Evolutionary conservation across 2,888 invertebrate species (phyloP), one percentile per base, ranked within the genome.

Genomic region (Drosophila putrida): DNA sequence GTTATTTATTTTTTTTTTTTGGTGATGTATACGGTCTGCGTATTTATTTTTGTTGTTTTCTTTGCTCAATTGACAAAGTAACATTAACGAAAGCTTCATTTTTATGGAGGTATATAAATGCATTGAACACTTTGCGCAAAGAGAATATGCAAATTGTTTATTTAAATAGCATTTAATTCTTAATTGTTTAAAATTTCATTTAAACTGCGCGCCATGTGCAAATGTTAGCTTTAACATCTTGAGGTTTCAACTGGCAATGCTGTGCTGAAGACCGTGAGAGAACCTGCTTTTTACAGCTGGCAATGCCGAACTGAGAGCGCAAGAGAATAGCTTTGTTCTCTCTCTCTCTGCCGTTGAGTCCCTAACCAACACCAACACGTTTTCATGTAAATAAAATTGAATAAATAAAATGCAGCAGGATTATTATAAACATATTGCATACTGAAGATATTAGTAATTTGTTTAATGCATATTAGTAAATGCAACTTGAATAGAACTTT

Each of bases 201-300:
- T 20, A 20, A 20, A 9, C 28, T 8, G 31, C 8, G 9, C 31
- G 31, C 9, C 31, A 31, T 8, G 31, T 31, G 31, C 8, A 31
- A 28, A 8, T 31, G 31, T 8, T 20, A 20, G 20, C 6, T 6
- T 31, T 31, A 31, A 35, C 35, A 35, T 35, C 4, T 35, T 35
- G 31, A 8, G 8, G 31, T 68, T 46, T 39, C 31, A 69, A 41
- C 57, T 78, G 77, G 77, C 80, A 80, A 76, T 44, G 80, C 67
- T 60, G 47, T 46, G 39, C 15, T 25, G 27, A 44, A 20, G 20
- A 20, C 20, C 31, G 31, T 31, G 4, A 10, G 35, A 10, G 9
- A 35, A 10, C 4, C 9, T 63, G 20, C 20, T 80, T 33, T 36
- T 68, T 46, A 43, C 31, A 69, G 44, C 60, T 78, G 77, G 77